These are phyloP conservation scores for Lottia gigantea DNA, from an alignment of 2,888 invertebrate genomes.

Conservation along the genomic window DNA sequence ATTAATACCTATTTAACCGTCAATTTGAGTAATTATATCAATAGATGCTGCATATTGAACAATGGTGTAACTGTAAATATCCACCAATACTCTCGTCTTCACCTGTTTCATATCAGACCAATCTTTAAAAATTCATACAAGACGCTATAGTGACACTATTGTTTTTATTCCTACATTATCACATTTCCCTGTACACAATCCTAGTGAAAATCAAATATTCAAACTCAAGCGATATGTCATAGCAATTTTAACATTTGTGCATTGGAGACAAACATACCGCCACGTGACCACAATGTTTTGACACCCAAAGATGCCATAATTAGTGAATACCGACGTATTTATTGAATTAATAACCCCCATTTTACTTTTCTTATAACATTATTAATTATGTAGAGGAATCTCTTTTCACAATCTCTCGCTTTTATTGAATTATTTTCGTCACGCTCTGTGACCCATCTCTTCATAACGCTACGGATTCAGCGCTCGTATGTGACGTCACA, in stretches of 20 bases:
- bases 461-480: neutral
- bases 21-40: no score
- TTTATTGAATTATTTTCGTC: neutral
- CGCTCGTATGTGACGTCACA: neutral
- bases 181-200: neutral
- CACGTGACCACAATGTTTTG: neutral
- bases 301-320: neutral
- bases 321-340: no score
- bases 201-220: conserved; percentile 1
- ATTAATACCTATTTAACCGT: no score
- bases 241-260: neutral
- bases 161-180: neutral
- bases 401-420: neutral
- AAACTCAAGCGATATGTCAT: neutral
- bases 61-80: no score
- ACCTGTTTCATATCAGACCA: no score
- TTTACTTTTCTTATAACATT: no score
- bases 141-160: conserved; percentile 1
- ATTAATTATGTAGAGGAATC: conserved; percentile 3
- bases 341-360: no score
- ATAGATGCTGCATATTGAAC: no score
- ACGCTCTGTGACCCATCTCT: neutral
- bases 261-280: neutral
- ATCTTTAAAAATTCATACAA: conserved; percentile 6
- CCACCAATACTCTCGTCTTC: no score